Evolutionary conservation across 1,140 invertebrate species (phyloP), one percentile per base, ranked within the genome.

Genomic region (Muscidifurax raptorellus): DNA sequence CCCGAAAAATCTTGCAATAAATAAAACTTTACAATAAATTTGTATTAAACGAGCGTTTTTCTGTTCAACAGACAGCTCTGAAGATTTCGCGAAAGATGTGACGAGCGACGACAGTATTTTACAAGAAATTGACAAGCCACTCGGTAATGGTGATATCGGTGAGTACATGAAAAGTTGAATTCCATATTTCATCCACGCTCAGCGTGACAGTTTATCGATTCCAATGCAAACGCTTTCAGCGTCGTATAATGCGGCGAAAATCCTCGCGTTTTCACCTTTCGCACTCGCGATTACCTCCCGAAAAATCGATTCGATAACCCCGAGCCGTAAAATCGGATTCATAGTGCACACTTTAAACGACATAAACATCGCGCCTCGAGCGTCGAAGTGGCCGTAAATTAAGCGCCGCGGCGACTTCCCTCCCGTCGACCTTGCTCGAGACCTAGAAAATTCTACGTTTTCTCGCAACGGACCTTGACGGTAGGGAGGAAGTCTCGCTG

Each of bases 61-160:
- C 27, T 27, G 25, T 77, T 85, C 0, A 6, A 40, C 79, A 85
- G 79, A 82, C n/a, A 25, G 6, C 13, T 13, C 30, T 52, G 66
- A 81, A 59, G 74, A 82, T 59, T 47, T 36, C 36, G 15, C 22
- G 15, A 85, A 85, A 27, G 40, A 85, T 28, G 9, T 40, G 44
- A 52, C 13, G 15, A 69, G 18, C 44, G 78, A 85, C 25, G 79
- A 77, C 36, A 40, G 30, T 82, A 80, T 52, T 76, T 75, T 80
- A 69, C 9, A 85, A 77, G 79, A 85, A 36, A 47, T 28, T n/a
- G 71, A 66, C 36, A 86, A 82, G 18, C 28, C 74, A 22, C 81
- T 85, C 27, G 82, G 80, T 36, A 90, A 90, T 52, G 89, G 89
- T n/a, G 88, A 90, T 86, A 88, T 82, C 52, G 88, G 89, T 90